phyloP scores from a whole-genome alignment of 2,797 vertebrate genomes.

The Alectoris magna region DNA sequence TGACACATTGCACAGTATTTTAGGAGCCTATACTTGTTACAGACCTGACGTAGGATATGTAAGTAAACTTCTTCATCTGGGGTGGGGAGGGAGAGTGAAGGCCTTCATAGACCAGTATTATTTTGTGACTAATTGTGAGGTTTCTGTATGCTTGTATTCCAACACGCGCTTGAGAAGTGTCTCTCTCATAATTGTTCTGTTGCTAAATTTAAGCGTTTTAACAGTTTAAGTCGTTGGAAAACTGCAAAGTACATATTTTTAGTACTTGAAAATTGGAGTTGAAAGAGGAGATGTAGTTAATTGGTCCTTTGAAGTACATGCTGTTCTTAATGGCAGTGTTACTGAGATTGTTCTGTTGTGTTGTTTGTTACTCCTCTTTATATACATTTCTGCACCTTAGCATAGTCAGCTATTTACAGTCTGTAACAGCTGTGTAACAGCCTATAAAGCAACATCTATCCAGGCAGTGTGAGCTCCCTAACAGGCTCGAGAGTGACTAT shows the following conservation, averaged over 20 bases:
- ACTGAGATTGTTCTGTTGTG: background rate
- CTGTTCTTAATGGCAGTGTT: background rate
- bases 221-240: background rate
- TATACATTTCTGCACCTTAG: background rate
- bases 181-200: background rate
- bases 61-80: slow-evolving; percentile 76
- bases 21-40: slow-evolving; percentile 98
- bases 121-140: background rate
- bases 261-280: background rate
- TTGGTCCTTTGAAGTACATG: background rate
- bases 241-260: background rate
- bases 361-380: background rate
- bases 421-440: background rate
- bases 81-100: background rate
- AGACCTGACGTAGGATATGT: slow-evolving; percentile 97
- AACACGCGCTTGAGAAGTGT: background rate
- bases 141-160: background rate
- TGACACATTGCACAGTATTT: slow-evolving; percentile 93
- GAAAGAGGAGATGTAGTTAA: background rate
- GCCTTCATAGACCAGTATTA: background rate
- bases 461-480: background rate
- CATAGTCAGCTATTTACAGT: background rate
- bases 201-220: background rate
- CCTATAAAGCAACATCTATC: background rate
- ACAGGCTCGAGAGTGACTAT: background rate